Evolutionary conservation across 2,797 vertebrate genomes (phyloP), one percentile per base, ranked within the genome.

Genomic region (Pseudopleuronectes americanus): DNA sequence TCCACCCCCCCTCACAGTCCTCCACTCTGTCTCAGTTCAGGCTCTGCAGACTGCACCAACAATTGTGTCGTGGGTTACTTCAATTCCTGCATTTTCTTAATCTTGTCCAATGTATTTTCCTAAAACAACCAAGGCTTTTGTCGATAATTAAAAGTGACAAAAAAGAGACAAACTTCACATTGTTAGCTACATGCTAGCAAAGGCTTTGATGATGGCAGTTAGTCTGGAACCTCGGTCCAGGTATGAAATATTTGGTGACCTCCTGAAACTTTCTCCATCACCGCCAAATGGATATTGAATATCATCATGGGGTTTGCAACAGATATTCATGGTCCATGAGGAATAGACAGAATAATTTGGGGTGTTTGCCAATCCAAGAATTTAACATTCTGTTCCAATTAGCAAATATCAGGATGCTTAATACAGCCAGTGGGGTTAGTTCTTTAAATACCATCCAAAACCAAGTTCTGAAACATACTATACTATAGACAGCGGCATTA

Each of bases 11-110:
- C 38, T 36, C 53, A 66, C 65, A 67, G 38, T 12, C 17, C 41
- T 76, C 14, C 53, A 58, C 31, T 45, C 3, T 48, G 10, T 63
- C 57, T 33, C 54, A 59, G 56, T 19, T 45, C 43, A 19, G 43
- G 17, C 43, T 16, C 41, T 67, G 60, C 57, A 55, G 21, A 12
- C 49, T 12, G 26, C 48, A 56, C 23, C 23, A 2, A 6, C 28
- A 57, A 47, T 8, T 31, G n/a, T 3, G 13, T 53, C 16, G 21
- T 16, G 7, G 22, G 2, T 36, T 33, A 58, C 17, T 33, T n/a
- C 31, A 16, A 49, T 21, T 4, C 7, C 36, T 31, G 36, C 2
- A 36, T 55, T 24, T 52, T 19, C 31, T 24, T 28, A 13, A 28
- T 33, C 6, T 6, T 57, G 33, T 66, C 9, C 13, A 10, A 0